Percentiles rank a stretch among this genome's conserved stretches.
Evolutionary conservation across 2,888 invertebrate genomes (phyloP).

Genomic region (Dynastes maya): DNA sequence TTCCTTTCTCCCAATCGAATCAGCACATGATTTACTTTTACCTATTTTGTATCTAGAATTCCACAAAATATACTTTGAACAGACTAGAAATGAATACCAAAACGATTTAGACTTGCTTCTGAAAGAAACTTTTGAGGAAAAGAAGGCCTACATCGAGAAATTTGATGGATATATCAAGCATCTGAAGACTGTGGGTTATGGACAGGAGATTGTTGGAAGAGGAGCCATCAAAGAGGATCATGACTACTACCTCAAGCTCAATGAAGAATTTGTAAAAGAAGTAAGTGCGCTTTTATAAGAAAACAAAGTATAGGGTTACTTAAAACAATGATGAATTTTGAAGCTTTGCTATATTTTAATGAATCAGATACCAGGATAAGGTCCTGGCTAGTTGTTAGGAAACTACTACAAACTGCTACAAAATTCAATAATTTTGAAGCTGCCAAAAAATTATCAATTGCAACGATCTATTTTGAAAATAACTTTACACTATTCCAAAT

Average conservation of each 20-base stretch:
- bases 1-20: not conserved
- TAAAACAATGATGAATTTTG: no score
- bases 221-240: slow-evolving; percentile 64
- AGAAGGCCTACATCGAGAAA: slow-evolving; percentile 69
- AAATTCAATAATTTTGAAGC: no score
- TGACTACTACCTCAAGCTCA: slow-evolving; percentile 68
- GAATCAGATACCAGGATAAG: no score
- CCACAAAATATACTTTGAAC: slow-evolving; percentile 73
- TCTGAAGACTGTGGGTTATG: slow-evolving; percentile 68
- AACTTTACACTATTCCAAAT: no score
- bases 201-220: slow-evolving; percentile 63
- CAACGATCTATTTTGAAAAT: no score
- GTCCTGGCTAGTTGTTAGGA: no score
- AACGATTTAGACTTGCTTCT: slow-evolving; percentile 73
- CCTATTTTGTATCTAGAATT: slow-evolving; percentile 57
- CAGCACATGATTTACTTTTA: slow-evolving; percentile 27
- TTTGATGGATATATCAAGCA: slow-evolving; percentile 69
- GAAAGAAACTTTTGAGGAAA: slow-evolving; percentile 73
- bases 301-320: no score
- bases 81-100: slow-evolving; percentile 69
- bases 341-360: no score
- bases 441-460: no score
- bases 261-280: slow-evolving; percentile 72
- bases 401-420: no score
- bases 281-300: slow-evolving; percentile 64